These are phyloP conservation scores for Agrilus mali DNA, from an alignment of 2,888 invertebrate species.

Conservation along the genomic window DNA sequence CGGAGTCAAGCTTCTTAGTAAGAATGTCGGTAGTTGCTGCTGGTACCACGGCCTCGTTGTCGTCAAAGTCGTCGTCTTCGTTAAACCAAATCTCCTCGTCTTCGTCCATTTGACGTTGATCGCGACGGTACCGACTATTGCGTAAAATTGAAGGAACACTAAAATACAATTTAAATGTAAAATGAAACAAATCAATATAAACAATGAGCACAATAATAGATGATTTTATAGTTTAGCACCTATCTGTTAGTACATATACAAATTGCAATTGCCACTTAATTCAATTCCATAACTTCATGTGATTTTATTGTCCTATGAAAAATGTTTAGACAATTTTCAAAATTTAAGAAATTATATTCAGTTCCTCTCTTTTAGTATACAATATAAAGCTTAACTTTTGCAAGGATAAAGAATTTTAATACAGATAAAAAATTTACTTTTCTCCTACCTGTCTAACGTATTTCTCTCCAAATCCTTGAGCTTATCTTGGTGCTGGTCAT, in stretches of 20 bases:
- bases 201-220: not conserved
- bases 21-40: conserved; percentile 39
- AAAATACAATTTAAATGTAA: conserved; percentile 6
- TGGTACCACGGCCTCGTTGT: conserved; percentile 50
- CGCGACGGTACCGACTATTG: conserved; percentile 71
- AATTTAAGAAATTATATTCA: too few relatives aligned
- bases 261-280: too few relatives aligned
- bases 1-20: conserved; percentile 44
- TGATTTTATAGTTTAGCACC: not conserved
- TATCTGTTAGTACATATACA: too few relatives aligned
- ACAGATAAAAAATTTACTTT: too few relatives aligned
- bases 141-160: conserved; percentile 74
- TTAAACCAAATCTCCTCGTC: conserved; percentile 99
- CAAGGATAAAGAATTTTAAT: not conserved
- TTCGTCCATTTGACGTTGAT: conserved; percentile 88
- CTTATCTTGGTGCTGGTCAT: conserved; percentile 87
- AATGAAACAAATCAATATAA: not conserved
- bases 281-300: too few relatives aligned
- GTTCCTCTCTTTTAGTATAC: too few relatives aligned
- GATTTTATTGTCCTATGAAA: too few relatives aligned
- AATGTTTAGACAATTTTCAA: too few relatives aligned
- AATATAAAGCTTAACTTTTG: too few relatives aligned
- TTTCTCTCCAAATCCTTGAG: conserved; percentile 76
- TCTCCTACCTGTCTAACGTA: conserved; percentile 50
- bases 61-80: conserved; percentile 88